Evolutionary conservation across 2,888 invertebrate genomes (phyloP).

Genomic region (Campopleginae sp.): DNA sequence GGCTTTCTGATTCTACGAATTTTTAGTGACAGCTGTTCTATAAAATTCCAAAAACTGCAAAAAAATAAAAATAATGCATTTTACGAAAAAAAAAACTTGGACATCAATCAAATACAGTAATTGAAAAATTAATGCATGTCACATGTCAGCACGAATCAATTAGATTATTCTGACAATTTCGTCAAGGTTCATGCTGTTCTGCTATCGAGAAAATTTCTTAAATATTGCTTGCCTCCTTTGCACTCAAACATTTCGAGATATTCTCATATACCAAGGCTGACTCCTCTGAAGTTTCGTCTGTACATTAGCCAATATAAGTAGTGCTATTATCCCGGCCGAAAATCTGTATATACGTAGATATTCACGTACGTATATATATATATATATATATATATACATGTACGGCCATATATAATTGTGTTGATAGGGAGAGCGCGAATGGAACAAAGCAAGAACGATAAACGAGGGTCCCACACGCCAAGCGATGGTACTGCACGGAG

Average conservation of each 20-base stretch:
- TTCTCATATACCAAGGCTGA: constrained; percentile 55
- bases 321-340: constrained; percentile 67
- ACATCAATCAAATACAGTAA: neutral
- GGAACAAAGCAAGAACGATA: constrained; percentile 72
- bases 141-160: neutral
- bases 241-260: constrained; percentile 28
- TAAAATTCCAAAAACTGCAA: too few species aligned
- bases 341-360: constrained; percentile 1
- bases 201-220: constrained; percentile 29
- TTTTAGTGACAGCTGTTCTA: neutral
- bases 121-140: constrained; percentile 23
- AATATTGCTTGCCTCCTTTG: neutral
- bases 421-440: constrained; percentile 53
- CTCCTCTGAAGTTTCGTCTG: constrained; percentile 68
- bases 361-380: neutral
- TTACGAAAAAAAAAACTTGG: neutral
- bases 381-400: constrained; percentile 30
- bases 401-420: neutral
- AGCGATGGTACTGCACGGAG: constrained; percentile 24
- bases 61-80: too few species aligned
- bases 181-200: constrained; percentile 18
- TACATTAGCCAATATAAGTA: constrained; percentile 69
- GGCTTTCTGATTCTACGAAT: neutral
- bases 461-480: constrained; percentile 71
- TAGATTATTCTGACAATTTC: constrained; percentile 20